Conservation (phyloP, 2,113 vertebrate species). For the Gobio gobio region DNA sequence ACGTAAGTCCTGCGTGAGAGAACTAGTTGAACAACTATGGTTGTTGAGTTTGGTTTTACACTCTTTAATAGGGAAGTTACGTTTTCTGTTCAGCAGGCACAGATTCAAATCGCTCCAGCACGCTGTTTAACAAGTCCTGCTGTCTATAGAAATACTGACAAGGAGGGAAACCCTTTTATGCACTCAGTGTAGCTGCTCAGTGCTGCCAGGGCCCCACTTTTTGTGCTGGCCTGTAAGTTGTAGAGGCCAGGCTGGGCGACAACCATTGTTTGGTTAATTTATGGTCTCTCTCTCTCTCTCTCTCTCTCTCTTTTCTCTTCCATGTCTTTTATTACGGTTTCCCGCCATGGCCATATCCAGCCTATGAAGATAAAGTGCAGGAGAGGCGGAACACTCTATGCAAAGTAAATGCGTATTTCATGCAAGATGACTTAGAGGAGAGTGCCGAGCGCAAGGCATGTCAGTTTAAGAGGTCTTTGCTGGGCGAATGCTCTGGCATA, state of each 20-base stretch:
- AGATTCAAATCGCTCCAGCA: constrained; percentile 49
- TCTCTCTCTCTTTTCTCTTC: constrained; percentile 36
- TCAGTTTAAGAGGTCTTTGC: constrained; percentile 90
- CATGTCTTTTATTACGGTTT: constrained; percentile 43
- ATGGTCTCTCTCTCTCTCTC: constrained; percentile 58
- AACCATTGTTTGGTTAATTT: constrained; percentile 73
- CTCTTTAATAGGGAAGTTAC: constrained; percentile 13
- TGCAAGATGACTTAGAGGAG: constrained; percentile 83
- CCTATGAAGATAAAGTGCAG: constrained; percentile 89
- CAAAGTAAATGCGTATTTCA: constrained; percentile 84
- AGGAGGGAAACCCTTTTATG: constrained; percentile 77
- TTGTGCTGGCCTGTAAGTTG: constrained; percentile 73
- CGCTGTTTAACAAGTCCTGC: constrained; percentile 38
- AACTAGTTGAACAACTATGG: not conserved
- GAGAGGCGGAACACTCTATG: constrained; percentile 89
- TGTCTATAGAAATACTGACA: constrained; percentile 70
- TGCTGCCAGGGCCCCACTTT: constrained; percentile 63
- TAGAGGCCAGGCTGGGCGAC: constrained; percentile 69
- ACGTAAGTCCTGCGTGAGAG: constrained; percentile 77
- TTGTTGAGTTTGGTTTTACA: not conserved
- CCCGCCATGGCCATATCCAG: constrained; percentile 69
- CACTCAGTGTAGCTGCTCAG: constrained; percentile 68
- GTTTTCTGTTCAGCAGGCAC: constrained; percentile 48
- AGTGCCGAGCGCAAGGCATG: constrained; percentile 87
- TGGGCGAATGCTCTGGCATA: constrained; percentile 90